Base-by-base conservation (phyloP, 1,140 invertebrate genomes). In the Idris sp. region DNA sequence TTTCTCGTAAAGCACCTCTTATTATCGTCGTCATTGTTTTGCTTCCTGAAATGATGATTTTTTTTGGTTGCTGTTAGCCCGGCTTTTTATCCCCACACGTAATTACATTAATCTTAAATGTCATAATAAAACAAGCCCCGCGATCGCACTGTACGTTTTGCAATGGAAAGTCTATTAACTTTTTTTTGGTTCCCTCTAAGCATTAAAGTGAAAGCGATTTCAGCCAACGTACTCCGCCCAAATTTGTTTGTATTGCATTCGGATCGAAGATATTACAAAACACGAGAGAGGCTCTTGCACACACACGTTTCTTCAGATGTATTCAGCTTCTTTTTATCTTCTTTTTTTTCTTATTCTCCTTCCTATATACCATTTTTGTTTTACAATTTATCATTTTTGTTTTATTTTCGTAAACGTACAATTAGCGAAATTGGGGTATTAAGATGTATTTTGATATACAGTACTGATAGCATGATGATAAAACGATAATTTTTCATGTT, bases 61-160 rank as follows among this genome's bases (percentile, higher is more conserved):
- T 65, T 65, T 59, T n/a, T n/a, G n/a, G n/a, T n/a, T n/a, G n/a
- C n/a, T n/a, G n/a, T n/a, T n/a, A n/a, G 2, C 0, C 13, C 4
- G 10, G 0, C 14, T 67, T 74, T 67, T 67, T 67, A 51, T 40
- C 38, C 14, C 11, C 36, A 10, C 53, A 40, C 25, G 56, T 67
- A 74, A 74, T 74, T 74, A 74, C 71, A 74, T 67, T 74, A 67
- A 74, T 74, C 71, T 74, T 61, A 61, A 67, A 74, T 74, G 61
- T 54, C 54, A 74, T 61, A 74, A 74, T 67, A 74, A 73, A 67
- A 67, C 61, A 74, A 74, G 54, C 48, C 31, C 41, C 38, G 36
- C 33, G 40, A 33, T 44, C 26, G 38, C 43, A n/a, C n/a, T n/a
- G n/a, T 31, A 8, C 44, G 59, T 59, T 74, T 54, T 74, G 61